These are phyloP conservation scores for Malurus cyaneus DNA, from an alignment of 2,113 vertebrate species.

Conservation along the genomic window DNA sequence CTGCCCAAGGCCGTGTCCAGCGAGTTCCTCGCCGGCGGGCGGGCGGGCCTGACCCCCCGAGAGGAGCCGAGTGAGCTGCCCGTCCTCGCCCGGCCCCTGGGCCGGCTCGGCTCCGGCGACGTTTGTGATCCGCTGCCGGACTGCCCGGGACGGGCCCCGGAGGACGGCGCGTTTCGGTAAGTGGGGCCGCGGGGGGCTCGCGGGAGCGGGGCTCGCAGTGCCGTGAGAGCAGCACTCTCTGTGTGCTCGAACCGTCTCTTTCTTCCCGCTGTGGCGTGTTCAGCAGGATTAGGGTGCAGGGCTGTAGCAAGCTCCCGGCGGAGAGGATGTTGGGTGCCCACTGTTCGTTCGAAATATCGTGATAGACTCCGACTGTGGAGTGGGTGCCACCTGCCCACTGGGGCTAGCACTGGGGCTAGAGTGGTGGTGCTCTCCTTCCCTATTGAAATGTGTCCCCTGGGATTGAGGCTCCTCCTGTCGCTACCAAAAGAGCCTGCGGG, in stretches of 20 bases:
- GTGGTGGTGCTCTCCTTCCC: background rate
- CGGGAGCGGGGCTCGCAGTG: background rate
- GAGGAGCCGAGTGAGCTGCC: background rate
- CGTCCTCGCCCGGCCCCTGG: background rate
- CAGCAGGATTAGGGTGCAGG: background rate
- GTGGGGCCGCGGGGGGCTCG: background rate
- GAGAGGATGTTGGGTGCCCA: background rate
- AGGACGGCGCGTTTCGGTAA: constrained; percentile 70
- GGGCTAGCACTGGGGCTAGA: background rate
- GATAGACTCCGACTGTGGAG: background rate
- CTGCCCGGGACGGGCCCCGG: background rate
- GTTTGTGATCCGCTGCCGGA: background rate
- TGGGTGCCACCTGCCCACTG: background rate
- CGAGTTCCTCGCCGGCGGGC: constrained; percentile 22
- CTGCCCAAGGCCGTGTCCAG: constrained; percentile 61
- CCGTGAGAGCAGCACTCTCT: rapidly evolving
- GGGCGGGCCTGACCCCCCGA: background rate
- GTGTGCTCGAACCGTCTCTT: background rate
- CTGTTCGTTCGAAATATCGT: background rate
- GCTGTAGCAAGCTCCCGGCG: rapidly evolving
- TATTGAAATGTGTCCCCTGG: background rate
- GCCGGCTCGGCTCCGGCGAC: background rate
- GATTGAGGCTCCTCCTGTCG: background rate
- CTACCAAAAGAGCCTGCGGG: background rate
- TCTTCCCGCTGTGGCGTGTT: background rate